These are phyloP conservation scores for Cacoxenus indagator DNA, from an alignment of 2,888 invertebrate species.

Conservation along the genomic window DNA sequence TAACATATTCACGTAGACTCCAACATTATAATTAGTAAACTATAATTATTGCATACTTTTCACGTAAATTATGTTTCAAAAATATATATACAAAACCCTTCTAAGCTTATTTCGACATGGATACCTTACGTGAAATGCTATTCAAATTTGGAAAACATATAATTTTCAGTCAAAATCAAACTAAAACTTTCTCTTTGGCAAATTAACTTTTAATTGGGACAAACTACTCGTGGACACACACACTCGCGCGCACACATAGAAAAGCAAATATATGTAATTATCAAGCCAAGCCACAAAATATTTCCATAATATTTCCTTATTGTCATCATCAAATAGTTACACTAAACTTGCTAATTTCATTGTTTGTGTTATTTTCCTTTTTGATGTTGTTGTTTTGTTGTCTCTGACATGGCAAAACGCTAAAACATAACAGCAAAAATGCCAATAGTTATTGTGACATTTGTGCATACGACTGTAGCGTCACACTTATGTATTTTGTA, in stretches of 20 bases:
- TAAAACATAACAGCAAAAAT: slow-evolving; percentile 51
- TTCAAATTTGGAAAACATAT: slow-evolving; percentile 36
- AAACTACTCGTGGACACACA: slow-evolving; percentile 32
- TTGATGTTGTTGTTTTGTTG: slow-evolving; percentile 38
- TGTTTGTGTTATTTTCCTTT: too few species aligned
- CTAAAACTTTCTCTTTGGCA: slow-evolving; percentile 59
- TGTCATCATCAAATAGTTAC: background rate
- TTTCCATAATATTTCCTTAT: slow-evolving; percentile 3
- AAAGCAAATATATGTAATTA: background rate
- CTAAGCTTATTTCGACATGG: background rate
- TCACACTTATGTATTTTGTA: background rate
- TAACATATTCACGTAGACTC: too few species aligned
- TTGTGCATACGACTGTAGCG: slow-evolving; percentile 50
- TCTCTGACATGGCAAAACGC: slow-evolving; percentile 43
- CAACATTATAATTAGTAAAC: too few species aligned
- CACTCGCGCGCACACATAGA: background rate
- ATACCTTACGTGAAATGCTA: background rate
- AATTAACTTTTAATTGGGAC: slow-evolving; percentile 58
- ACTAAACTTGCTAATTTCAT: background rate
- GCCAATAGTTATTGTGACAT: slow-evolving; percentile 64
- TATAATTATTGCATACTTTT: background rate
- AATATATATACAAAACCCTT: background rate
- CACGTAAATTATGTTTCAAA: background rate
- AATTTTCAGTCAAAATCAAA: slow-evolving; percentile 52
- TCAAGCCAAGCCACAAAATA: background rate